Conservation (phyloP, 2,113 vertebrate genomes). For the Caranx ignobilis region DNA sequence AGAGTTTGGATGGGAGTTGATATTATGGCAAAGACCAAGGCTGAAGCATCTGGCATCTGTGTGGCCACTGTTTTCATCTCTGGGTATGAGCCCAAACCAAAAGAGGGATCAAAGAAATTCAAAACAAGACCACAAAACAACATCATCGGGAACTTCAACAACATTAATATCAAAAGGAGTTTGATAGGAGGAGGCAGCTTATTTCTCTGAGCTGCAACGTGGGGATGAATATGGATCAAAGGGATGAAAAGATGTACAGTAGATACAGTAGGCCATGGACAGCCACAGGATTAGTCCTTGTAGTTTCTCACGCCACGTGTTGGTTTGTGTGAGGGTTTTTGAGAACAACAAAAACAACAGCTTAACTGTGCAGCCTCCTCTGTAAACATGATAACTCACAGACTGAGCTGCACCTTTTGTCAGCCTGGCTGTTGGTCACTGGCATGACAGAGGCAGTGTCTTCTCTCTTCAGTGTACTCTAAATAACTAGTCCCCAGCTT, state of each 20-base stretch:
- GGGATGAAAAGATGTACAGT: constrained; percentile 74
- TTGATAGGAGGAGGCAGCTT: constrained; percentile 42
- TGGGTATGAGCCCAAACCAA: constrained; percentile 24
- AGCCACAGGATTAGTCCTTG: constrained; percentile 72
- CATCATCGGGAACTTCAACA: neutral
- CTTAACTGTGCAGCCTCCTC: constrained; percentile 1
- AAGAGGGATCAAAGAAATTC: constrained; percentile 31
- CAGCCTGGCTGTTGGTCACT: neutral
- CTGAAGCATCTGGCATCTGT: constrained; percentile 49
- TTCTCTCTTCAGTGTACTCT: neutral
- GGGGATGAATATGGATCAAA: constrained; percentile 72
- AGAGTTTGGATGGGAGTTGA: constrained; percentile 18
- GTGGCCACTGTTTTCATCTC: constrained; percentile 31
- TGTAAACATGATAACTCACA: constrained; percentile 7
- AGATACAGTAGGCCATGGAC: constrained; percentile 51
- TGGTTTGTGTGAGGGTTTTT: constrained; percentile 27
- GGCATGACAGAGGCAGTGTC: too few relatives aligned
- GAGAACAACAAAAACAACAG: constrained; percentile 55
- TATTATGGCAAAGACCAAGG: constrained; percentile 12
- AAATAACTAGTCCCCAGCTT: neutral
- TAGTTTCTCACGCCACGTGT: constrained; percentile 42
- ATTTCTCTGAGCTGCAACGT: constrained; percentile 52
- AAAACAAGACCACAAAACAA: constrained; percentile 33
- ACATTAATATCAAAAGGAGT: constrained; percentile 23
- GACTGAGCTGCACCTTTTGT: neutral